Base-by-base conservation (phyloP, 2,888 invertebrate genomes). In the Melanostoma scalare region DNA sequence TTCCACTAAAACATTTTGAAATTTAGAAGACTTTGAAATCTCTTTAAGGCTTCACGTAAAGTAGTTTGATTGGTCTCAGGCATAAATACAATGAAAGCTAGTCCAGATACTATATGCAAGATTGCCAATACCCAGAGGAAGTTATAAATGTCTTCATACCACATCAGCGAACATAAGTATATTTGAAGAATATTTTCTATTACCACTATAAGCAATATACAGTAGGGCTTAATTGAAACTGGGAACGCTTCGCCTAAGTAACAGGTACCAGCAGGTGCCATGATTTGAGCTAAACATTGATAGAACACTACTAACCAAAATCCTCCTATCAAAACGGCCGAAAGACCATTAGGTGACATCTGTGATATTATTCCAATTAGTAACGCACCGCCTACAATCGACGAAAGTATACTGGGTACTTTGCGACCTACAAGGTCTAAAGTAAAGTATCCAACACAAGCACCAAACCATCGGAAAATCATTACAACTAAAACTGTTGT, bases 191-290 rank as follows among this genome's bases (percentile, higher is more conserved):
- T 50, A 42, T 89, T 88, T 56, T 89, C 89, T 0, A 87, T 31
- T 44, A 87, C 79, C n/a, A 89, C 80, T 44, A 87, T 86, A 36
- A 88, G 38, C 0, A 69, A 87, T 33, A 89, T 87, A 2, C 88
- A 78, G 36, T 78, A 86, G 4, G 87, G 87, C 48, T 89, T 89
- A 0, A 87, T 85, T 0, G 82, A 77, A 81, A 89, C 67, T 0
- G 88, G 88, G 20, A 89, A 89, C 3, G 89, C 89, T 74, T 89
- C 89, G 1, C 89, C 87, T 79, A 89, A 52, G 61, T 88, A 89
- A 2, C 73, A 75, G 0, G 89, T 75, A 2, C 87, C 87, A 42
- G 86, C 85, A 52, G 87, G 82, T 0, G 86, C 79, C 55, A 75
- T 87, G 8, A 89, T 36, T 0, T 89, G 89, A 6, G 87, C 87